Conservation (phyloP, 2,888 invertebrate genomes). For the Oscheius sp. region DNA sequence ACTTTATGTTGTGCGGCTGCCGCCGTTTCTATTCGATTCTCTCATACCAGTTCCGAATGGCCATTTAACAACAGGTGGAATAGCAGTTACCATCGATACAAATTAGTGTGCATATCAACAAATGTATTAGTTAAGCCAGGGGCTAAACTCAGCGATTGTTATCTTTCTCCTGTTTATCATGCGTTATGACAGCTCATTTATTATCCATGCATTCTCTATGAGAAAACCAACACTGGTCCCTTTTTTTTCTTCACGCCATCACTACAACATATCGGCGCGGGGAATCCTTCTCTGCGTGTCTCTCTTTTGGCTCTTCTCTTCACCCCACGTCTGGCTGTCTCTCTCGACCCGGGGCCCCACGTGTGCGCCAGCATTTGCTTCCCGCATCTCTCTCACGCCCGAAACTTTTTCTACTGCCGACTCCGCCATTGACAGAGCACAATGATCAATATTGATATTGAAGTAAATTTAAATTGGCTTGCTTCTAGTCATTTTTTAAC, state of each 20-base stretch:
- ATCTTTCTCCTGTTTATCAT: too few relatives aligned
- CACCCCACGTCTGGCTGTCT: not conserved
- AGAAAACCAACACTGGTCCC: not conserved
- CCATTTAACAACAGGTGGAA: too few relatives aligned
- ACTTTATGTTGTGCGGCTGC: not conserved
- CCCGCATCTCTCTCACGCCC: slow-evolving; percentile 25
- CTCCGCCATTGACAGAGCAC: slow-evolving; percentile 12
- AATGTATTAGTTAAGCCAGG: too few relatives aligned
- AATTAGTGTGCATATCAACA: too few relatives aligned
- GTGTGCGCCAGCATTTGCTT: slow-evolving; percentile 29
- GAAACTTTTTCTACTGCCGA: slow-evolving; percentile 17
- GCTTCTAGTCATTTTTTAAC: too few relatives aligned
- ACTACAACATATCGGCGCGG: slow-evolving; percentile 35
- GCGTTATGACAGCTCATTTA: too few relatives aligned
- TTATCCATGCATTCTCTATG: too few relatives aligned
- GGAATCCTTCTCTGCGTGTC: slow-evolving; percentile 29
- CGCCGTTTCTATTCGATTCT: not conserved
- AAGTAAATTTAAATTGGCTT: not conserved
- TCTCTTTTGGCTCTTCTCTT: not conserved
- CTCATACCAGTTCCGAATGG: not conserved
- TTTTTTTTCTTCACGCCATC: slow-evolving; percentile 8
- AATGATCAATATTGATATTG: slow-evolving; percentile 10
- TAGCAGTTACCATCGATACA: too few relatives aligned
- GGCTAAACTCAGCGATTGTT: too few relatives aligned
- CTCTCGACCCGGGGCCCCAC: slow-evolving; percentile 17